These are phyloP conservation scores for Malacoraja senta DNA, from an alignment of 2,797 vertebrate genomes.

Conservation along the genomic window DNA sequence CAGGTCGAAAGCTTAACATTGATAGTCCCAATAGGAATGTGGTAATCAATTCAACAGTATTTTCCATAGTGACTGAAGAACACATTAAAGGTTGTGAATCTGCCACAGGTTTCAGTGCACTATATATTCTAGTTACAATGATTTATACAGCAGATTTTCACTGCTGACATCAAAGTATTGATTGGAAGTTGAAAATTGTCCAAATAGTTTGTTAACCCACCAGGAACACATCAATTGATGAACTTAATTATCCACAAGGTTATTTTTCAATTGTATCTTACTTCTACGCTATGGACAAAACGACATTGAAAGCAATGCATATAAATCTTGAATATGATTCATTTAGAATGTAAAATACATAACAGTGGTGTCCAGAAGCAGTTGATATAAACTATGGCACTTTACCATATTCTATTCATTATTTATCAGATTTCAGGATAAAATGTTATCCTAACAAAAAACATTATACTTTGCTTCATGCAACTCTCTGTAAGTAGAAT, in stretches of 20 bases:
- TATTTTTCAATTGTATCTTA: not conserved
- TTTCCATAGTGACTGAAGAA: not conserved
- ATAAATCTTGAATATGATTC: not conserved
- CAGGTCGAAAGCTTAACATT: conserved; percentile 30
- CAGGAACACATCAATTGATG: not conserved
- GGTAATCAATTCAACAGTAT: not conserved
- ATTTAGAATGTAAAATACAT: not conserved
- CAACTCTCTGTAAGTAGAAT: not conserved
- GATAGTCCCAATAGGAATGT: conserved; percentile 16
- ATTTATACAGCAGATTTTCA: not conserved
- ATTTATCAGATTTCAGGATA: not conserved
- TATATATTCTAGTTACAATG: not conserved
- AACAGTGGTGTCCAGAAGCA: not conserved
- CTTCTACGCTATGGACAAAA: not conserved
- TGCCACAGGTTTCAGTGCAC: not conserved
- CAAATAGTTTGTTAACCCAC: not conserved
- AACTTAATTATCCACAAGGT: not conserved
- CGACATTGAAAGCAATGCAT: not conserved
- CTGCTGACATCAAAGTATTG: not conserved
- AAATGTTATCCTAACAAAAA: conserved; percentile 13
- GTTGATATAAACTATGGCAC: not conserved
- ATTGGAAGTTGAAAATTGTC: not conserved
- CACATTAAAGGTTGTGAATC: not conserved
- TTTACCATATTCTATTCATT: not conserved
- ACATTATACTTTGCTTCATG: not conserved